A percentile compares a stretch with the other conserved stretches of the same genome.
phyloP scores from a whole-genome alignment of 2,113 vertebrate genomes.

The Tragulus kanchil region DNA sequence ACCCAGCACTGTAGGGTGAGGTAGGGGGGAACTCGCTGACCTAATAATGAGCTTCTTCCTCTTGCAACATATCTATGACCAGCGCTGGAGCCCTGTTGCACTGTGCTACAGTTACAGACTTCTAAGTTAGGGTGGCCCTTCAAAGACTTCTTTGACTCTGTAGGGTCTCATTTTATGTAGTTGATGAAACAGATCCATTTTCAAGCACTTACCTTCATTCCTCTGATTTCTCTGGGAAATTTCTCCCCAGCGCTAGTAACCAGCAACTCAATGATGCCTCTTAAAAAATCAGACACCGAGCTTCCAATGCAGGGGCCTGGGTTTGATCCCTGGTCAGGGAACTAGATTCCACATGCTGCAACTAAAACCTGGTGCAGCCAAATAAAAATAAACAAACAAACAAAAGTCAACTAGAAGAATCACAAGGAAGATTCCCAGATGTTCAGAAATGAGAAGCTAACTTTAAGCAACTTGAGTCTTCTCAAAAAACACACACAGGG shows the following conservation, averaged over 20 bases:
- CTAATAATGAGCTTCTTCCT: slow-evolving; percentile 1
- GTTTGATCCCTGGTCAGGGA: too few species aligned
- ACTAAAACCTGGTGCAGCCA: too few species aligned
- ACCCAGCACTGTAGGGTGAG: not conserved
- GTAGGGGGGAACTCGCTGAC: not conserved
- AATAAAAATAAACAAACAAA: too few species aligned
- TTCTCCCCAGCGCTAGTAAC: not conserved
- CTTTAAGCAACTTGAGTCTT: not conserved
- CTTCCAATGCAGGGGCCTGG: too few species aligned
- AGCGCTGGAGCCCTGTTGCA: not conserved
- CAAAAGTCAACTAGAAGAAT: not conserved
- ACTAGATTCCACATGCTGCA: too few species aligned
- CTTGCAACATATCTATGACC: not conserved
- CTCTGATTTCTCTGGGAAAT: not conserved
- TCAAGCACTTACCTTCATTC: not conserved
- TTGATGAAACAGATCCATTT: slow-evolving; percentile 25
- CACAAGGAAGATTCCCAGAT: not conserved
- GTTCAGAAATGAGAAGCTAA: not conserved
- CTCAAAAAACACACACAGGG: not conserved
- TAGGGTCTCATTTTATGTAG: not conserved
- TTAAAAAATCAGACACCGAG: too few species aligned
- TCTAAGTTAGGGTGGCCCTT: not conserved
- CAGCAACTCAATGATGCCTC: not conserved
- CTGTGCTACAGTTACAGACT: not conserved
- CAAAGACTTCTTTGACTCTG: not conserved